Percentiles rank a stretch among this genome's conserved stretches.
phyloP scores from a whole-genome alignment of 2,113 vertebrate genomes.

The Ctenomys sociabilis region DNA sequence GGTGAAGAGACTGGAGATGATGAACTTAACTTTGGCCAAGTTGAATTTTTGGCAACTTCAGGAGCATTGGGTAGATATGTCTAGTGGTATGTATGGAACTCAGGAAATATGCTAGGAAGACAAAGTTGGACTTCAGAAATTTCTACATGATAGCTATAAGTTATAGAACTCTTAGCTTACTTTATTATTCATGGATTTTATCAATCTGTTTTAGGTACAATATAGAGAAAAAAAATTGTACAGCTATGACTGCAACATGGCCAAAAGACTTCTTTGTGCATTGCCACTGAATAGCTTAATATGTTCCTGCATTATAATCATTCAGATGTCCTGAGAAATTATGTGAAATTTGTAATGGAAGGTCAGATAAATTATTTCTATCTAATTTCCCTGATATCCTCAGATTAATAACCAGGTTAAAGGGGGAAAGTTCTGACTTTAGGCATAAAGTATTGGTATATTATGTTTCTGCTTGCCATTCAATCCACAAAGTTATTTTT shows the following conservation, averaged over 20 bases:
- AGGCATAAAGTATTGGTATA: conserved; percentile 67
- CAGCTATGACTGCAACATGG: not conserved
- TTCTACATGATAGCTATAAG: not conserved
- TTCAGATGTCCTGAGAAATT: not conserved
- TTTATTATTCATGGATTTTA: conserved; percentile 39
- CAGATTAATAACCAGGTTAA: conserved; percentile 65
- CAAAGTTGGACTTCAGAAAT: not conserved
- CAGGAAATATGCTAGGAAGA: not conserved
- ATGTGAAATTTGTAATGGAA: conserved; percentile 54
- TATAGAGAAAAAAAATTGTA: not conserved
- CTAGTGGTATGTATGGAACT: not conserved
- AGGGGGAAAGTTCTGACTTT: conserved; percentile 26
- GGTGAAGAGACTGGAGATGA: not conserved
- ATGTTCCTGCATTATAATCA: not conserved
- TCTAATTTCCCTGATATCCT: conserved; percentile 48
- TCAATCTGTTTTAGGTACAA: conserved; percentile 6
- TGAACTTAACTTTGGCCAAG: not conserved
- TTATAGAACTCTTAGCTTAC: not conserved
- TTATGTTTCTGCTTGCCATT: conserved; percentile 67
- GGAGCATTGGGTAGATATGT: not conserved
- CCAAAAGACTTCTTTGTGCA: not conserved
- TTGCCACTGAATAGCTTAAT: not conserved
- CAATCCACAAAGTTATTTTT: conserved; percentile 62
- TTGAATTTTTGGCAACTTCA: not conserved
- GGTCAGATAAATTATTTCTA: conserved; percentile 52